These are phyloP conservation scores for Eretmodus cyanostictus DNA, from an alignment of 2,113 vertebrate genomes.

Conservation along the genomic window DNA sequence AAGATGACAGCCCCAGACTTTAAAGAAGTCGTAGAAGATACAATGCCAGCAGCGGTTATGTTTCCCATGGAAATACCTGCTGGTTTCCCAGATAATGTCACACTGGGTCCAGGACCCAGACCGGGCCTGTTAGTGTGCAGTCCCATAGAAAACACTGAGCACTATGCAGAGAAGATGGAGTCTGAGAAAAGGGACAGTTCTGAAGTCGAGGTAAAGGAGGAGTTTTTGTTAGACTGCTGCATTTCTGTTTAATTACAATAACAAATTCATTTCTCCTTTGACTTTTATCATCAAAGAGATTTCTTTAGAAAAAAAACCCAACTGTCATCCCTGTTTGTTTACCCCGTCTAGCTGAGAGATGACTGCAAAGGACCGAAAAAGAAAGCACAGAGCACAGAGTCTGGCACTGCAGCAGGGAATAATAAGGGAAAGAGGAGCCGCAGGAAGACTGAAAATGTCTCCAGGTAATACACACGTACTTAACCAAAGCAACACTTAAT, in stretches of 20 bases:
- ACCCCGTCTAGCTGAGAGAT: slow-evolving; percentile 59
- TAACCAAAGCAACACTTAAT: not conserved
- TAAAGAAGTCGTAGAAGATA: slow-evolving; percentile 66
- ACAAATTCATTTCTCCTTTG: not conserved
- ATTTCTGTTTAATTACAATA: not conserved
- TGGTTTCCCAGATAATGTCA: slow-evolving; percentile 74
- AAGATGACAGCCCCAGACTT: slow-evolving; percentile 40
- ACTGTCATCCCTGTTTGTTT: not conserved
- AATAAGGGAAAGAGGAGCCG: slow-evolving; percentile 89
- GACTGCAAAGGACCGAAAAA: slow-evolving; percentile 76
- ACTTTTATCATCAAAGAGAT: not conserved
- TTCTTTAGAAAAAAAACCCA: not conserved
- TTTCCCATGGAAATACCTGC: slow-evolving; percentile 96
- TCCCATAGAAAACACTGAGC: slow-evolving; percentile 37
- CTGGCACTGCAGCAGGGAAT: slow-evolving; percentile 65
- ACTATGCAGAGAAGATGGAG: slow-evolving; percentile 34
- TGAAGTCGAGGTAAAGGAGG: slow-evolving; percentile 54
- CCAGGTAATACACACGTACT: slow-evolving; percentile 39
- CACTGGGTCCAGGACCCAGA: slow-evolving; percentile 66
- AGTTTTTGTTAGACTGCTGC: not conserved
- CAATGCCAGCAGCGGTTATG: slow-evolving; percentile 77
- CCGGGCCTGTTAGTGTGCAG: slow-evolving; percentile 51
- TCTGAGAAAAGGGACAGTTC: slow-evolving; percentile 57
- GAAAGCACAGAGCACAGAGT: slow-evolving; percentile 78
- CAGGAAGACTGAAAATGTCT: slow-evolving; percentile 71